These are phyloP conservation scores for Unio delphinus DNA, from an alignment of 2,888 invertebrate species.

Conservation along the genomic window DNA sequence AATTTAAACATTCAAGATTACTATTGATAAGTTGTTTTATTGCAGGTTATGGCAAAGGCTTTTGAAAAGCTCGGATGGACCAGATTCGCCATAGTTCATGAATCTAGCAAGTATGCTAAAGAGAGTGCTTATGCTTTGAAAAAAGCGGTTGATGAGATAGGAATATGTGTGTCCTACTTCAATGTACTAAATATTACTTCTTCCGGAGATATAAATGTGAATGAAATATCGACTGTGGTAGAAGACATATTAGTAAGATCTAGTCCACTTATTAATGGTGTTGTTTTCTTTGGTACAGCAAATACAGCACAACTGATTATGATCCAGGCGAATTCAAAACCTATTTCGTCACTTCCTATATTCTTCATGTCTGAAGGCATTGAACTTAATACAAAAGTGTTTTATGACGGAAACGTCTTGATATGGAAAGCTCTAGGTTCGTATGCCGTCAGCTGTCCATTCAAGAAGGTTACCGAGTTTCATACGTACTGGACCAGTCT, in stretches of 20 bases:
- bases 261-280: slow-evolving; percentile 10
- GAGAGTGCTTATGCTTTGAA: slow-evolving; percentile 2
- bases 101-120: slow-evolving; percentile 8
- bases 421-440: too few species aligned
- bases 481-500: too few species aligned
- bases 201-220: not conserved
- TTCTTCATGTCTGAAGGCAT: slow-evolving; percentile 12
- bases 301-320: slow-evolving; percentile 1
- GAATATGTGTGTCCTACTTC: slow-evolving; percentile 6
- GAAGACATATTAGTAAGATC: not conserved
- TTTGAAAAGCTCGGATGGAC: slow-evolving; percentile 12
- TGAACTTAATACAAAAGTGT: not conserved
- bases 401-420: too few species aligned
- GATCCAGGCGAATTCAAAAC: slow-evolving; percentile 2
- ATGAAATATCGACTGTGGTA: not conserved
- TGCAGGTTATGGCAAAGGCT: slow-evolving; percentile 11
- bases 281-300: slow-evolving; percentile 9
- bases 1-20: too few species aligned
- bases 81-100: slow-evolving; percentile 14
- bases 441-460: too few species aligned
- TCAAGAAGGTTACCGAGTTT: too few species aligned
- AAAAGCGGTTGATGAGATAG: not conserved
- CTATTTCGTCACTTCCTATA: not conserved
- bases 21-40: not conserved
- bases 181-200: not conserved